Evolutionary conservation across 2,797 vertebrate species (phyloP).

Genomic region (Danio choprae): DNA sequence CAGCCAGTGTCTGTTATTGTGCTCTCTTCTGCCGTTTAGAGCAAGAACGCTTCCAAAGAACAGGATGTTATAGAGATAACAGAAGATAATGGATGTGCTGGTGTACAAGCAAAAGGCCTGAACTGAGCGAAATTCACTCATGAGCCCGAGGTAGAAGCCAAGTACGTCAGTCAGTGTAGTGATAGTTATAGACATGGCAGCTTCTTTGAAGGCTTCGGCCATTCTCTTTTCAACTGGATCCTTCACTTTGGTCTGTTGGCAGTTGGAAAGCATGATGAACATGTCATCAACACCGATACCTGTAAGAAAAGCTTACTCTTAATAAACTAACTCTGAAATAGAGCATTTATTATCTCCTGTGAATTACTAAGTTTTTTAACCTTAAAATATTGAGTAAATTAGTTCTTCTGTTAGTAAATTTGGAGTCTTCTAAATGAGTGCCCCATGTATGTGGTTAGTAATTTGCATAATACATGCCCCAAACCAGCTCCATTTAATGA

Average conservation of each 20-base stretch:
- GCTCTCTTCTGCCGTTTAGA: slow-evolving; percentile 80
- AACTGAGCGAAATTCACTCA: slow-evolving; percentile 79
- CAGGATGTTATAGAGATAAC: slow-evolving; percentile 71
- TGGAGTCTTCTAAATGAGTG: too few species aligned
- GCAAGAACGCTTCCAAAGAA: slow-evolving; percentile 75
- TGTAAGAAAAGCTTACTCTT: slow-evolving; percentile 55
- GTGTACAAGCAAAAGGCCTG: slow-evolving; percentile 84
- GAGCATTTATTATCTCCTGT: not conserved
- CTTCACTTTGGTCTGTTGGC: slow-evolving; percentile 78
- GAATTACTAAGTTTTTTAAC: too few species aligned
- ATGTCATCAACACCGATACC: slow-evolving; percentile 87
- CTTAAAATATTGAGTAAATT: too few species aligned
- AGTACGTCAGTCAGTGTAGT: slow-evolving; percentile 81
- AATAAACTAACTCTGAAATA: not conserved
- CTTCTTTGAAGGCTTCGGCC: slow-evolving; percentile 77
- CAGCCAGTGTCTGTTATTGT: slow-evolving; percentile 79
- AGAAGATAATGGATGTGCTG: slow-evolving; percentile 78
- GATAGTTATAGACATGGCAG: slow-evolving; percentile 83
- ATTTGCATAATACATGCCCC: too few species aligned
- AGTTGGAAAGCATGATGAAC: slow-evolving; percentile 86
- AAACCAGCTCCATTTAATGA: too few species aligned
- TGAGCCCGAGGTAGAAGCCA: slow-evolving; percentile 83
- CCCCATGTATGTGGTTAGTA: too few species aligned
- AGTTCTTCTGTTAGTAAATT: too few species aligned
- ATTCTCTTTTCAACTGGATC: slow-evolving; percentile 67